Conservation (phyloP, 2,888 invertebrate species). For the Leptinotarsa rubiginosa region DNA sequence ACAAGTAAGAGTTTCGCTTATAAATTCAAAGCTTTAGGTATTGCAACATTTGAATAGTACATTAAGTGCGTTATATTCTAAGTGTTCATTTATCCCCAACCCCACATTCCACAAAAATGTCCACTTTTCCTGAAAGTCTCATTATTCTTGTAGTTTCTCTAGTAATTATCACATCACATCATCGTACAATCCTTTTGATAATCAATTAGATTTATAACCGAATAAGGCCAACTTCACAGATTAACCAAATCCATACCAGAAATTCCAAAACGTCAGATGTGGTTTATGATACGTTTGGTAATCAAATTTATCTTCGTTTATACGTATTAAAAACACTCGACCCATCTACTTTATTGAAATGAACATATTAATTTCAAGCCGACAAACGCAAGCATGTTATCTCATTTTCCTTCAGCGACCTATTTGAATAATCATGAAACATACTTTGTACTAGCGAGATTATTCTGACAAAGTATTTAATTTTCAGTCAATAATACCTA, state of each 20-base stretch:
- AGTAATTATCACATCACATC: not conserved
- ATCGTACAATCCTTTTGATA: not conserved
- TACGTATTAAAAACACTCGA: conserved; percentile 20
- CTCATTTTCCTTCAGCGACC: conserved; percentile 15
- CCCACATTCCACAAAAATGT: not conserved
- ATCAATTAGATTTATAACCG: not conserved
- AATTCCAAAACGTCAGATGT: conserved; percentile 24
- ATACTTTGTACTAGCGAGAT: too few species aligned
- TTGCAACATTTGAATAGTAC: too few species aligned
- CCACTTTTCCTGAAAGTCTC: not conserved
- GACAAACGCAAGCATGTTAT: conserved; percentile 22
- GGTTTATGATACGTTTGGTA: conserved; percentile 15
- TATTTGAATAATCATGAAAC: conserved; percentile 17
- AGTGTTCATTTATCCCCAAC: too few species aligned
- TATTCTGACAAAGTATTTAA: too few species aligned
- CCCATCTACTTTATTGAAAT: conserved; percentile 9
- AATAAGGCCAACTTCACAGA: not conserved
- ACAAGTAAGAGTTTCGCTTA: too few species aligned
- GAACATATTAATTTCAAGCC: conserved; percentile 18
- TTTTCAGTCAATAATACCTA: too few species aligned
- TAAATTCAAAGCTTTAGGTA: too few species aligned
- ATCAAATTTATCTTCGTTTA: conserved; percentile 20
- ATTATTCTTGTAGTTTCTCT: not conserved
- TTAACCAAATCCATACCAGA: not conserved
- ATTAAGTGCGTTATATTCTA: too few species aligned